Conservation (phyloP, 2,797 vertebrate species). For the Clangula hyemalis region DNA sequence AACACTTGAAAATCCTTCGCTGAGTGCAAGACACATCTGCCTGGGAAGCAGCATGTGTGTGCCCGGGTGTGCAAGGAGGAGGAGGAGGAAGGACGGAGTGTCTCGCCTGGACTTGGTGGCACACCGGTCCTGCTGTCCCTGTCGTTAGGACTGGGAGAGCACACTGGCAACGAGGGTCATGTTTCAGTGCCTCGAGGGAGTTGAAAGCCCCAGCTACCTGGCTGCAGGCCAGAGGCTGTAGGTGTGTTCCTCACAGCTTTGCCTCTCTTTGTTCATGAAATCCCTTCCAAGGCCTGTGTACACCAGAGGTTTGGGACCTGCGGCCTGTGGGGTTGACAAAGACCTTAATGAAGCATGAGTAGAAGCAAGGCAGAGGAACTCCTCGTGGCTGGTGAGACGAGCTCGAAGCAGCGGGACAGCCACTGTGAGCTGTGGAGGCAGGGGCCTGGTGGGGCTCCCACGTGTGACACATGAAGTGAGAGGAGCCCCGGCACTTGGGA, state of each 20-base stretch:
- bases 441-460: neutral
- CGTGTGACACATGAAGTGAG: neutral
- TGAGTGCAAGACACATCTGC: neutral
- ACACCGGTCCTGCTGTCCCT: neutral
- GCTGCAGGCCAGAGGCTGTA: neutral
- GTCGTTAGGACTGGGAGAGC: neutral
- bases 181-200: slow-evolving; percentile 9
- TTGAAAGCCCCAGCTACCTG: slow-evolving; percentile 10
- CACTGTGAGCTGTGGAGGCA: neutral
- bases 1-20: neutral
- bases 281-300: neutral
- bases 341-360: neutral
- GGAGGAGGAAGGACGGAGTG: neutral
- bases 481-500: too few species aligned
- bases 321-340: slow-evolving; percentile 1
- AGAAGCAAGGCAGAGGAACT: neutral
- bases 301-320: neutral
- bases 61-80: neutral
- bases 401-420: too few species aligned
- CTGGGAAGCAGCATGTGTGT: neutral
- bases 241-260: slow-evolving; percentile 1
- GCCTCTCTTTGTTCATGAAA: neutral
- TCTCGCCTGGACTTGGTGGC: neutral
- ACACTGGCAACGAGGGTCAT: neutral
- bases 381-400: neutral